Evolutionary conservation across 1,140 invertebrate species (phyloP).

Genomic region (Rhopalosiphum padi): DNA sequence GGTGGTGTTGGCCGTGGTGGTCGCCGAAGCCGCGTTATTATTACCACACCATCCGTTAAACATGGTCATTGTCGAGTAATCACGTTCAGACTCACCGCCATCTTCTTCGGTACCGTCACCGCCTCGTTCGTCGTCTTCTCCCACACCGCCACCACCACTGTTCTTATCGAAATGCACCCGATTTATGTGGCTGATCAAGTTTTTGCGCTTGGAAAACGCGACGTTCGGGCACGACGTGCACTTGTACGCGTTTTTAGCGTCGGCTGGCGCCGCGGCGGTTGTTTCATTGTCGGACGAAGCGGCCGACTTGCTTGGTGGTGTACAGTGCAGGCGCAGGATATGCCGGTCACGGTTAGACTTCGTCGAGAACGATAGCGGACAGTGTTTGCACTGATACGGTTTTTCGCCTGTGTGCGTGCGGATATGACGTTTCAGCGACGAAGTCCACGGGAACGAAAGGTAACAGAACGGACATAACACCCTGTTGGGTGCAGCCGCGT

Average conservation of each 20-base stretch:
- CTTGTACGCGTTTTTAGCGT: conserved; percentile 75
- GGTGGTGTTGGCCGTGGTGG: neutral
- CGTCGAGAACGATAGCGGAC: conserved; percentile 91
- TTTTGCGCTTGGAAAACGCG: conserved; percentile 83
- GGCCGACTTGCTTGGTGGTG: conserved; percentile 44
- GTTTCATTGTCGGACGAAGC: conserved; percentile 56
- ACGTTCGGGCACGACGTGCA: conserved; percentile 84
- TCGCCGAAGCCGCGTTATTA: conserved; percentile 32
- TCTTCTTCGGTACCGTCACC: conserved; percentile 42
- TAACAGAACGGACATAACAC: conserved; percentile 91
- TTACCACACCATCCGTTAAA: neutral
- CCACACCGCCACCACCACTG: conserved; percentile 58
- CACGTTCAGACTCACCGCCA: conserved; percentile 43
- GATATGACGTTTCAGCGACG: conserved; percentile 89
- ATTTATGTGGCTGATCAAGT: conserved; percentile 78
- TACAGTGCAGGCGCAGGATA: conserved; percentile 68
- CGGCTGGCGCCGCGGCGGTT: conserved; percentile 61
- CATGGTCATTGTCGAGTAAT: neutral
- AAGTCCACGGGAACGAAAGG: conserved; percentile 94
- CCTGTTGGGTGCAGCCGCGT: conserved; percentile 91
- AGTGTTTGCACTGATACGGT: conserved; percentile 92
- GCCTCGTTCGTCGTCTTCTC: conserved; percentile 60
- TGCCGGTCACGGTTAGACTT: conserved; percentile 97
- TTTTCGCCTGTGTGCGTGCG: conserved; percentile 95
- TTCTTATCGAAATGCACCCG: conserved; percentile 69